A percentile compares a stretch with the other conserved stretches of the same genome.
Evolutionary conservation across 64 coral and sea anemone genomes (phyloP).

Genomic region (Orbicella faveolata): DNA sequence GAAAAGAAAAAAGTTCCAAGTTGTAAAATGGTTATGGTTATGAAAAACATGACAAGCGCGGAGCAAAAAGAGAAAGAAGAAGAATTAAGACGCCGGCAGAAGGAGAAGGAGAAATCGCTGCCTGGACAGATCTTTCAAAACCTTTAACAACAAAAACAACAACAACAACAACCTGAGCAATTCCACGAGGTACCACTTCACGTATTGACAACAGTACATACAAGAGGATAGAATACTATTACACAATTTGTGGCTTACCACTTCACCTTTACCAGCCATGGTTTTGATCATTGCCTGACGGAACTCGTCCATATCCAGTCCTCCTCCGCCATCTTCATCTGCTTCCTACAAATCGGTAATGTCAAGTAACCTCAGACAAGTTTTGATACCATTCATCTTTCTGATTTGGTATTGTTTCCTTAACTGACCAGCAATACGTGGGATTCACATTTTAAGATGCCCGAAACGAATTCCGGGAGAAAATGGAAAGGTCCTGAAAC

Average conservation of each 20-base stretch:
- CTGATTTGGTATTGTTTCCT: too few relatives aligned
- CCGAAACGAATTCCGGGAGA: too few relatives aligned
- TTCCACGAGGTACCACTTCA: not conserved
- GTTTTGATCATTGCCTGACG: constrained; percentile 90
- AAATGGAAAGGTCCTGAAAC: too few relatives aligned
- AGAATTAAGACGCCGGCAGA: too few relatives aligned
- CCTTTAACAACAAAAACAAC: too few relatives aligned
- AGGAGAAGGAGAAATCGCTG: too few relatives aligned
- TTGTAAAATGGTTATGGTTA: not conserved
- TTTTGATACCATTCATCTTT: too few relatives aligned
- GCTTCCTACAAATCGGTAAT: constrained; percentile 75
- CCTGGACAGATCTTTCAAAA: too few relatives aligned
- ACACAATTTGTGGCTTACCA: constrained; percentile 20
- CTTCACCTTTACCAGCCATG: constrained; percentile 80
- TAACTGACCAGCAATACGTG: too few relatives aligned
- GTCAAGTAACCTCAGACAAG: not conserved
- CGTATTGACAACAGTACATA: not conserved
- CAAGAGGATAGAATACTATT: not conserved
- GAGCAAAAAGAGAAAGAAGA: not conserved
- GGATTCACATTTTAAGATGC: too few relatives aligned
- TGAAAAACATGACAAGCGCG: not conserved
- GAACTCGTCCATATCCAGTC: constrained; percentile 96
- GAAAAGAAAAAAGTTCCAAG: not conserved
- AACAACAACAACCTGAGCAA: too few relatives aligned
- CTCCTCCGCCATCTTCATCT: constrained; percentile 95